Conservation (phyloP, 2,113 vertebrate species). For the Phalacrocorax aristotelis region DNA sequence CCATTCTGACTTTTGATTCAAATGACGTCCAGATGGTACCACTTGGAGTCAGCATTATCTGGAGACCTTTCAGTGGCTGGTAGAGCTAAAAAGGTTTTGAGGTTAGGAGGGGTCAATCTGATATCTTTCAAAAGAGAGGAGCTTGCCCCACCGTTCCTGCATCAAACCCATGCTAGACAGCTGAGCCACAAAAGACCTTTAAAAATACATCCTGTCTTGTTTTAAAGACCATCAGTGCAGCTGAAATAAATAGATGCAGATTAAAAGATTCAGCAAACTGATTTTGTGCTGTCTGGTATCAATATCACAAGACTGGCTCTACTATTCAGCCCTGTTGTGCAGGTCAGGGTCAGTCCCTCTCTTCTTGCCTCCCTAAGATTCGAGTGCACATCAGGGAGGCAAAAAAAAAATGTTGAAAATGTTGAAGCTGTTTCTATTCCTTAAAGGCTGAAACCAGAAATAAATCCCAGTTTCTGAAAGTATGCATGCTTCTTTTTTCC, state of each 20-base stretch:
- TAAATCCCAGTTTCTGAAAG: background rate
- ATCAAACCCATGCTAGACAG: background rate
- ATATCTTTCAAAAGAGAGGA: background rate
- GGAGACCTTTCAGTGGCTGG: background rate
- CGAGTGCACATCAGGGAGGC: background rate
- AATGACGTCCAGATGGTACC: slow-evolving; percentile 11
- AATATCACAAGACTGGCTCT: background rate
- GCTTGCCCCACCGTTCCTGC: background rate
- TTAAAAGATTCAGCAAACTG: background rate
- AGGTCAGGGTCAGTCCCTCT: background rate
- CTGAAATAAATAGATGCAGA: background rate
- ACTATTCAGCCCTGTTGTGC: background rate
- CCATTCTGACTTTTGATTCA: background rate
- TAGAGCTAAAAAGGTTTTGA: background rate
- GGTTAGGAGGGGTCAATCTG: background rate
- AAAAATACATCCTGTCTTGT: background rate
- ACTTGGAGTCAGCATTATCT: background rate
- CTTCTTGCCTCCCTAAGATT: background rate
- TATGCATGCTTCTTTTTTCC: background rate
- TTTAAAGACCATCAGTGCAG: background rate
- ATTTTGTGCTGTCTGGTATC: background rate
- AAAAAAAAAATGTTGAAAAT: background rate
- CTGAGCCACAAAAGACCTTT: background rate
- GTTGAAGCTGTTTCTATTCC: background rate
- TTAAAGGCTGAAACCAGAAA: background rate